Conservation (phyloP, 1,140 invertebrate genomes). For the Scaptomyza graminum region DNA sequence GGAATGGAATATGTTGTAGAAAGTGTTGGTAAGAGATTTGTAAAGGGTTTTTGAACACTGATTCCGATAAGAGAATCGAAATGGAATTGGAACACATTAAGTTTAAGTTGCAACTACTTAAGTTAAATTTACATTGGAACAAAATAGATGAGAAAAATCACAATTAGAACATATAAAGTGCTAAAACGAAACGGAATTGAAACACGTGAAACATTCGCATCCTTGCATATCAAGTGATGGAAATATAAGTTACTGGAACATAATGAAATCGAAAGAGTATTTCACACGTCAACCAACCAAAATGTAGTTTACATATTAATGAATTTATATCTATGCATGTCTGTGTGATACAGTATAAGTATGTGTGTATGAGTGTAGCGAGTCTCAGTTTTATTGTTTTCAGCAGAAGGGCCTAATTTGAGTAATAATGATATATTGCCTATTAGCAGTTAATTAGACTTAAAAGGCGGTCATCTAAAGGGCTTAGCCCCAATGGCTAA, state of each 20-base stretch:
- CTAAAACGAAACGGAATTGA: no score
- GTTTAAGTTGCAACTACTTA: no score
- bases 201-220: no score
- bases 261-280: constrained; percentile 19
- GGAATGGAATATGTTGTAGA: neutral
- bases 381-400: constrained; percentile 40
- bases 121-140: neutral
- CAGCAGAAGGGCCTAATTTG: constrained; percentile 52
- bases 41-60: neutral
- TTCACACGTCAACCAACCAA: constrained; percentile 2
- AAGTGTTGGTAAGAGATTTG: no score
- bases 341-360: constrained; percentile 44
- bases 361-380: constrained; percentile 26
- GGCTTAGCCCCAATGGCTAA: constrained; percentile 66
- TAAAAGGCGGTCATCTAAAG: constrained; percentile 73
- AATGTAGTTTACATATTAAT: constrained; percentile 37
- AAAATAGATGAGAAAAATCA: neutral
- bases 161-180: no score
- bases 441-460: constrained; percentile 82
- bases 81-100: constrained; percentile 2
- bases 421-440: constrained; percentile 82
- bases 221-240: no score
- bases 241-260: no score
- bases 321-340: constrained; percentile 61
- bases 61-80: neutral